Evolutionary conservation across 2,888 invertebrate species (phyloP), one percentile per base, ranked within the genome.

Genomic region (Acleris laterana): DNA sequence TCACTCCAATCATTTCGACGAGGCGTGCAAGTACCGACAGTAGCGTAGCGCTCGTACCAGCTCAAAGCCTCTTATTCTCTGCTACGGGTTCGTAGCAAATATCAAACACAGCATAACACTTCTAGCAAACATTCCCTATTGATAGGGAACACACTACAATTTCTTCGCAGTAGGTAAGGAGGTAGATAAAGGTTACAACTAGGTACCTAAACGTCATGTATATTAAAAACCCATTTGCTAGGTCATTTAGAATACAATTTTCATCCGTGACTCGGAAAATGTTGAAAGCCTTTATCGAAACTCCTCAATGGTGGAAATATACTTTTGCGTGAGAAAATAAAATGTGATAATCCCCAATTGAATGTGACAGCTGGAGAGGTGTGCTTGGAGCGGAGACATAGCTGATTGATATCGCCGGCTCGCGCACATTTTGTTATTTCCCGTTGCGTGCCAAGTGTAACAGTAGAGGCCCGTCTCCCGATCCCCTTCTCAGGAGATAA

Each of bases 221-320:
- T 56, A 56, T 63, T 63, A 63, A 63, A 63, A 63, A 50, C 62
- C 55, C 62, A 56, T 63, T 63, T 50, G 32, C 50, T 32, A 22
- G 48, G 25, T 42, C 25, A 48, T 32, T 38, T 32, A 32, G 19
- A 46, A 46, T 53, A 25, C 49, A 63, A 49, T 56, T 56, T 44
- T 17, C 44, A 44, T n/a, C 56, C 48, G 50, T 62, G 62, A 62
- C 38, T 56, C 50, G 49, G 50, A 19, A 50, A 63, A 56, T 56
- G 49, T 63, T 50, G 62, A 63, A 52, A 53, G 38, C 42, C 44
- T 62, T 62, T 62, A 52, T 61, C 51, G 46, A 46, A 51, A 28
- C 44, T 9, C 20, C n/a, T 46, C 42, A 53, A 22, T n/a, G 19
- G 53, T n/a, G 22, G 55, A 65, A 42, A 25, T 49, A 25, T 20